Conservation (phyloP, 2,113 vertebrate genomes). For the Ptyas mucosa region DNA sequence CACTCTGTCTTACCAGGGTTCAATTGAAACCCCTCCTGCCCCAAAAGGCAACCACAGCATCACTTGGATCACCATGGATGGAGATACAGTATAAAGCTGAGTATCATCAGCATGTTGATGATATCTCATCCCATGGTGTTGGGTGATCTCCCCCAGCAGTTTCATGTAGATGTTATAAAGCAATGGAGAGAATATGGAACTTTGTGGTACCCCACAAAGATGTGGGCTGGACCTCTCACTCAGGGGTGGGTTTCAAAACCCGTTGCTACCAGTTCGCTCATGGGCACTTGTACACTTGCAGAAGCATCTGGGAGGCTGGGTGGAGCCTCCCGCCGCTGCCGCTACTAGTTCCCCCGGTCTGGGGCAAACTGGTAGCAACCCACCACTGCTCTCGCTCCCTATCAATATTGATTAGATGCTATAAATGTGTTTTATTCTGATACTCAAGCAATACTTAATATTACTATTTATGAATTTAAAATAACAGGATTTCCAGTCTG, state of each 20-base stretch:
- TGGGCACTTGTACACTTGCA: too few relatives aligned
- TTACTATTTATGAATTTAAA: neutral
- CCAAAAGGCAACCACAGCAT: neutral
- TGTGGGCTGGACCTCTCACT: too few relatives aligned
- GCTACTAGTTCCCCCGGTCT: too few relatives aligned
- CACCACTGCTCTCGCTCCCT: too few relatives aligned
- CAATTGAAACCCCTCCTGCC: neutral
- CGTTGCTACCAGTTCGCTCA: too few relatives aligned
- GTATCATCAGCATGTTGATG: neutral
- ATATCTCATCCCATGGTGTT: neutral
- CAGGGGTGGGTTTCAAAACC: too few relatives aligned
- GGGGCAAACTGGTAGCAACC: too few relatives aligned
- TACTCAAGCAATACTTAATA: neutral
- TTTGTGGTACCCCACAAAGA: neutral
- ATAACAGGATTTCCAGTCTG: neutral
- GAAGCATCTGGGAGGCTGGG: too few relatives aligned
- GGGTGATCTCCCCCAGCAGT: neutral
- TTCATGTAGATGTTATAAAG: neutral
- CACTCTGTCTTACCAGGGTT: neutral
- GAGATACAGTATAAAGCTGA: neutral
- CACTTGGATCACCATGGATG: neutral
- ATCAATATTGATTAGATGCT: neutral
- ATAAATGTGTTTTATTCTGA: neutral
- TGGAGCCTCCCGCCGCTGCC: too few relatives aligned
- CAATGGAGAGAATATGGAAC: neutral